phyloP scores from a whole-genome alignment of 2,797 vertebrate species.

The Crocidura indochinensis region DNA sequence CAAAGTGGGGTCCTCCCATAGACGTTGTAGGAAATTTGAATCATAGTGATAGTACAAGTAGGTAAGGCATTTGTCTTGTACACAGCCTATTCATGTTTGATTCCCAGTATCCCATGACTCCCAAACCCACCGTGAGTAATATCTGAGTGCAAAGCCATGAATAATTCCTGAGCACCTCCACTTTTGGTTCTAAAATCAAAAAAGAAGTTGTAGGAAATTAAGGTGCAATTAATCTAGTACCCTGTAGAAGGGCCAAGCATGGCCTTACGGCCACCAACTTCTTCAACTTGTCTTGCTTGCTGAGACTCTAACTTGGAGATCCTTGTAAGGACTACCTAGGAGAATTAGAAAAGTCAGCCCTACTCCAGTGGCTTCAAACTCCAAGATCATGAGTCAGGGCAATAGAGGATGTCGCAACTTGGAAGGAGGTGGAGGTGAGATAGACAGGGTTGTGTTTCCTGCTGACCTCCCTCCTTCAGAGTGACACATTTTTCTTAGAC shows the following conservation, averaged over 20 bases:
- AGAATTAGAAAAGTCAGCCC: slow-evolving; percentile 57
- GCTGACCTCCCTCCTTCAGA: slow-evolving; percentile 65
- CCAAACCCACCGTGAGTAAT: too few species aligned
- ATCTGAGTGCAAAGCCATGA: too few species aligned
- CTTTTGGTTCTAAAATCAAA: too few species aligned
- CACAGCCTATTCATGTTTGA: too few species aligned
- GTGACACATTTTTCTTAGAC: slow-evolving; percentile 73
- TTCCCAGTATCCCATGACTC: too few species aligned
- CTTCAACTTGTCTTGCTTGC: slow-evolving; percentile 20
- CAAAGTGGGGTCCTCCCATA: neutral
- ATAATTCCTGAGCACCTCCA: too few species aligned
- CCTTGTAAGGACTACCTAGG: slow-evolving; percentile 33
- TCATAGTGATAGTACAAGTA: too few species aligned
- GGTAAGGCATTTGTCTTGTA: too few species aligned
- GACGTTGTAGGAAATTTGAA: neutral
- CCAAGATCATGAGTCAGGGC: slow-evolving; percentile 38
- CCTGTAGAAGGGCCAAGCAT: slow-evolving; percentile 25
- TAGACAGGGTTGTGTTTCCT: neutral
- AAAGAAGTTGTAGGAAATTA: neutral
- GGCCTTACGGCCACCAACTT: slow-evolving; percentile 43
- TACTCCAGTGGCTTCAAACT: slow-evolving; percentile 37
- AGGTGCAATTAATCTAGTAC: neutral
- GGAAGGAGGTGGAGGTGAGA: neutral
- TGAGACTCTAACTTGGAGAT: slow-evolving; percentile 43
- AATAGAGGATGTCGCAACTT: slow-evolving; percentile 17